phyloP scores from a whole-genome alignment of 2,797 vertebrate species.

The Meda fulgida region DNA sequence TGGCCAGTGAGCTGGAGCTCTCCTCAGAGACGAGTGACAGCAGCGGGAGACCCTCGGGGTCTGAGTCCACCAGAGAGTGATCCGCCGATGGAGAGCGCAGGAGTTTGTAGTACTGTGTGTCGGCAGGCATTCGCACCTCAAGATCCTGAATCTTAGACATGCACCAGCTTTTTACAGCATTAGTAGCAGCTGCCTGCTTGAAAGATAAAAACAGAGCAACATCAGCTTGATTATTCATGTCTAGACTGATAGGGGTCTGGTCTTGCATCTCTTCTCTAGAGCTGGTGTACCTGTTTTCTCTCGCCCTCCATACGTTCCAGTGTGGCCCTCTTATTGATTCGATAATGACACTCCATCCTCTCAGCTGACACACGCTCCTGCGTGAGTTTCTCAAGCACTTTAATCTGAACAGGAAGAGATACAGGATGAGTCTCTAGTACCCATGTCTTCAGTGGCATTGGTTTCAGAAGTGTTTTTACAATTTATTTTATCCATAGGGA shows the following conservation, averaged over 20 bases:
- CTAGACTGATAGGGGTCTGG: background rate
- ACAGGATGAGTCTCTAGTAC: background rate
- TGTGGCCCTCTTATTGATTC: constrained; percentile 79
- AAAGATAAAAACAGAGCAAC: constrained; percentile 35
- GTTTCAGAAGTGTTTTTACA: background rate
- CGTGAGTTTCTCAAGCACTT: constrained; percentile 85
- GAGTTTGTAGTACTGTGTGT: constrained; percentile 70
- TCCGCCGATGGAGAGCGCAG: constrained; percentile 74
- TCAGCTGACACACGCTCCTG: constrained; percentile 82
- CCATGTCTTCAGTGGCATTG: background rate
- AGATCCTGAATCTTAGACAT: constrained; percentile 84
- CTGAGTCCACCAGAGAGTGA: constrained; percentile 74
- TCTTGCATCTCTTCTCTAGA: background rate
- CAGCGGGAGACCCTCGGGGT: constrained; percentile 64
- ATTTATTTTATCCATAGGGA: background rate
- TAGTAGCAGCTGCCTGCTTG: constrained; percentile 78
- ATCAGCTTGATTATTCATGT: background rate
- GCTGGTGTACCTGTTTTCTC: constrained; percentile 80
- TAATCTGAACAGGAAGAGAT: constrained; percentile 75
- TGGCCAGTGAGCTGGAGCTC: constrained; percentile 74
- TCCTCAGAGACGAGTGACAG: constrained; percentile 66
- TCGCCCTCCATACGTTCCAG: constrained; percentile 75
- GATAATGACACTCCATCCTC: constrained; percentile 79
- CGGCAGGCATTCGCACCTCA: constrained; percentile 78
- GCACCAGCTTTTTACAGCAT: constrained; percentile 87